Base-by-base conservation (phyloP, 2,888 invertebrate genomes). In the Drosophila phalerata region DNA sequence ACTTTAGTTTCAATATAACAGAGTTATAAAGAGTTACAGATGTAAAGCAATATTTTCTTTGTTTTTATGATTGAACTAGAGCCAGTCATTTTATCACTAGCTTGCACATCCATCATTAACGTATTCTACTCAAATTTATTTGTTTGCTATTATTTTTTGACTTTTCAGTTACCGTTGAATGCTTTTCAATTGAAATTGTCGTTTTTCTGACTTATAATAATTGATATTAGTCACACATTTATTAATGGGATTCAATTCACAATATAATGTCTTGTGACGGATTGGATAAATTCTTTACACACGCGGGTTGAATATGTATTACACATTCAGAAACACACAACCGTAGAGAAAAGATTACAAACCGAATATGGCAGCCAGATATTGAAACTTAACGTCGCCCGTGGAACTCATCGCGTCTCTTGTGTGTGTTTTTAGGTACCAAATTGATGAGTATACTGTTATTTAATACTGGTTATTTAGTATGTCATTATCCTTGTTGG, bases 281-380 rank as follows among this genome's bases (percentile, higher is more conserved):
- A 25, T 11, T 38, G 11, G 3, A 15, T 25, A 8, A 48, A 6
- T 17, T 13, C 19, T 22, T 28, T 8, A 22, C 37, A 37, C 19
- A 10, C 22, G 15, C 42, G 13, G 17, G 9, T 17, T 19, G 4
- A 40, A 45, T 34, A 49, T 3, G 38, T 3, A 40, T 28, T 45
- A 28, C 19, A 42, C 17, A 13, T 17, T 8, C 49, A 32, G 3
- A 48, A n/a, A 47, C 17, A 49, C 25, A 56, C 42, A 34, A 11
- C 13, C 30, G 1, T 8, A 43, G 4, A 15, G 19, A 5, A 8
- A 1, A 0, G 10, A 9, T 47, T 42, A 89, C 91, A 72, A 70
- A 92, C 92, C 92, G 69, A 89, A 90, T 30, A 91, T 72, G 19
- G 90, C 89, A 13, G 92, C 91, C 64, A 90, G 73, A 64, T 90